Percentiles rank a stretch among this genome's conserved stretches.
Conservation (phyloP, 2,888 invertebrate species). For the Reticulitermes lucifugus region DNA sequence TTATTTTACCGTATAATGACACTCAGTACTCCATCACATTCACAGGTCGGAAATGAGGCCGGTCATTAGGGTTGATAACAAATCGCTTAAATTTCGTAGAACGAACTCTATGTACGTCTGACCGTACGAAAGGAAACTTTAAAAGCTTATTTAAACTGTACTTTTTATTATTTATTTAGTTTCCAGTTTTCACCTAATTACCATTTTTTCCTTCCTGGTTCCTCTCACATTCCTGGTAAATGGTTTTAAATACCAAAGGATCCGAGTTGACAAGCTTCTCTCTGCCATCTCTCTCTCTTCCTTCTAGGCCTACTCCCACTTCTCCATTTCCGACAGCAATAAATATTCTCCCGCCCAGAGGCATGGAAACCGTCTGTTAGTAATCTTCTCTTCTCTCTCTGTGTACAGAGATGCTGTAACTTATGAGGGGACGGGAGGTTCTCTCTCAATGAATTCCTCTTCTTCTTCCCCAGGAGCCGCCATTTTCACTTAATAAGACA, state of each 20-base stretch:
- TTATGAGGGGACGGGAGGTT: neutral
- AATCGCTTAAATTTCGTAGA: too few species aligned
- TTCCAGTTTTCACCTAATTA: neutral
- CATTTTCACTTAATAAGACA: constrained; percentile 18
- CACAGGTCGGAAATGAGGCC: too few species aligned
- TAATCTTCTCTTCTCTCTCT: neutral
- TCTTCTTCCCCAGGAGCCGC: neutral
- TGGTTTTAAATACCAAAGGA: constrained; percentile 3
- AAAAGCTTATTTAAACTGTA: too few species aligned
- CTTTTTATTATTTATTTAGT: neutral
- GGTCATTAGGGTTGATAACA: too few species aligned
- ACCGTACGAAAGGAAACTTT: too few species aligned
- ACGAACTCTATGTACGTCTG: too few species aligned
- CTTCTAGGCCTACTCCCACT: neutral
- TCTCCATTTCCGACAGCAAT: constrained; percentile 5
- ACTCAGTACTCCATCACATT: too few species aligned
- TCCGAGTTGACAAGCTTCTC: neutral
- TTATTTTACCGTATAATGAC: too few species aligned
- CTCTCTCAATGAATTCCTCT: neutral
- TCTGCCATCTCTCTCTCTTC: neutral
- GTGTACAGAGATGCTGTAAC: neutral
- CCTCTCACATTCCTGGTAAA: neutral
- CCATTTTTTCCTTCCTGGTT: neutral
- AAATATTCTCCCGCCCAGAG: constrained; percentile 7
- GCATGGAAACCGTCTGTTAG: neutral